Evolutionary conservation across 2,113 vertebrate genomes (phyloP).

Genomic region (human (Homo sapiens)): DNA sequence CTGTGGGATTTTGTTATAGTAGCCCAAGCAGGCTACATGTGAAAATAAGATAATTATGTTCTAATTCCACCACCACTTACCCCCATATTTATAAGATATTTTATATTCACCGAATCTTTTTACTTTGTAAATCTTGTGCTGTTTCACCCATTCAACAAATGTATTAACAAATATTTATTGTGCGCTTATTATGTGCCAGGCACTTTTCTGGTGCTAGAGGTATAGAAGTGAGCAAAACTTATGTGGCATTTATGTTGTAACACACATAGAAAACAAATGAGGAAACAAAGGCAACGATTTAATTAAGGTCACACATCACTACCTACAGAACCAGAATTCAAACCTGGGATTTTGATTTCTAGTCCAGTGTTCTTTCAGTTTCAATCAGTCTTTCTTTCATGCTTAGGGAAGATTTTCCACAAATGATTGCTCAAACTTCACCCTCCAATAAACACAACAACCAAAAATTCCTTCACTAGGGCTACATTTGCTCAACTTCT

Average conservation of each 20-base stretch:
- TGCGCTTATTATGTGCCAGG: too few species aligned
- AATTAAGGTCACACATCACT: neutral
- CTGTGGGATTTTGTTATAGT: neutral
- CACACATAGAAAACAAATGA: neutral
- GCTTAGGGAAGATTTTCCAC: neutral
- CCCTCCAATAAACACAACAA: neutral
- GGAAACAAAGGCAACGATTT: neutral
- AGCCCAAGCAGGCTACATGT: neutral
- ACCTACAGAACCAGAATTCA: neutral
- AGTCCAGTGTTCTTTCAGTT: neutral
- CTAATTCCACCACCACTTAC: accelerated
- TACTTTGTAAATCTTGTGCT: neutral
- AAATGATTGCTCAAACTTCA: neutral
- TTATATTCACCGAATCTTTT: neutral
- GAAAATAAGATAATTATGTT: neutral
- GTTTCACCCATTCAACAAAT: neutral
- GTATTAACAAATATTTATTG: neutral
- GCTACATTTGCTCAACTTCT: neutral
- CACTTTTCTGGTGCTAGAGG: neutral
- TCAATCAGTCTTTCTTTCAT: neutral
- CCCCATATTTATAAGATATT: neutral
- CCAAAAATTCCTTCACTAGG: neutral
- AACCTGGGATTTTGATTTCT: neutral
- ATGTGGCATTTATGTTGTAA: neutral
- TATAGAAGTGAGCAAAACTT: neutral